Base-by-base conservation (phyloP, 2,888 invertebrate genomes). In the Meandrusa payeni region DNA sequence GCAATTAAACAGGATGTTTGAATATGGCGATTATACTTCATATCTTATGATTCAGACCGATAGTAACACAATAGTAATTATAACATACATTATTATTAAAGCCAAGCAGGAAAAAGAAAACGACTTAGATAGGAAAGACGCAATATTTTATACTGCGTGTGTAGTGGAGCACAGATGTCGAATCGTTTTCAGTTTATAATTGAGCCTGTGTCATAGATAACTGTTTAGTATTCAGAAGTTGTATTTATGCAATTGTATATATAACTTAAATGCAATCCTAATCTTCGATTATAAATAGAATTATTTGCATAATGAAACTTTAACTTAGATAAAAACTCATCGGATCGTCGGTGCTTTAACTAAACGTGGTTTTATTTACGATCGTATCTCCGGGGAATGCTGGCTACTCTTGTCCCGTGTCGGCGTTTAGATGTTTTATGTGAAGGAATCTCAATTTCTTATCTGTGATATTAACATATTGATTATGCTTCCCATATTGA, bases 401-500 rank as follows among this genome's bases (percentile, higher is more conserved):
- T 61, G 73, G 76, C 67, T 76, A 72, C 71, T 67, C 69, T 70
- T 70, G 76, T 72, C 66, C 59, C 64, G 64, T 59, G 68, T 71
- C 76, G 72, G 70, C 72, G 69, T 71, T 63, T 68, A 63, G 50
- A 64, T 68, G 69, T 67, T 75, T 69, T 77, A 74, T 76, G 71
- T 68, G 64, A 56, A 72, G 72, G 75, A 77, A 79, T 82, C 72
- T 70, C 64, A 70, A 65, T 77, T 72, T 69, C 76, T 77, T 79
- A 83, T 85, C 82, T 79, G 46, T 66, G 76, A 80, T 79, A 82
- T 83, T 81, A 81, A 78, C 79, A 83, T 82, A 83, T 82, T 79
- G 81, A 82, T 85, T 82, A 71, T 74, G 73, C 74, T 76, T 71
- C 69, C 67, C 68, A 65, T 77, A 78, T 79, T 78, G 78, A 77